Evolutionary conservation across 2,888 invertebrate species (phyloP), one percentile per base, ranked within the genome.

Genomic region (Lepas anatifera): DNA sequence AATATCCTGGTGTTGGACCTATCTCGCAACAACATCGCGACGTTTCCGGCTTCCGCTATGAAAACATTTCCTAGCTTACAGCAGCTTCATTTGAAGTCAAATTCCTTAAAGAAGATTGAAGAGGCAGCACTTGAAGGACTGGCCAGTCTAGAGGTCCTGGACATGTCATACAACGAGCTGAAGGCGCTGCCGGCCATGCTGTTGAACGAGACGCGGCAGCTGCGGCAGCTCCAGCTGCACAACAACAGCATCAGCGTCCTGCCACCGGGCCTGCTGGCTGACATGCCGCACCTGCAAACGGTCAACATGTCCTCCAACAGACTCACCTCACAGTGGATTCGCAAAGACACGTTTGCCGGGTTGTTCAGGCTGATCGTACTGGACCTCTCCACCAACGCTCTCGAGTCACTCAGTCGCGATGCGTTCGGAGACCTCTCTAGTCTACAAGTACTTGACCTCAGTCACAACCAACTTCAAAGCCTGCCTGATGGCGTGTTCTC

Each of bases 221-320:
- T 95, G 76, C 90, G 89, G 81, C 93, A 94, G 82, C 87, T 95
- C 77, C 89, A 92, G 81, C 82, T 94, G 78, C 91, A 92, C 81
- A 94, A 94, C 81, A 95, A 95, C 83, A 91, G 92, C 32, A 89
- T 95, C 76, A 88, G 89, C 79, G 89, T 89, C 64, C 83, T 95
- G 74, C 89, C 92, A 74, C 90, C 92, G 1, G 90, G 89, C 75
- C 84, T 95, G 70, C 90, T 95, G 78, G 86, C 89, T n/a, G 89
- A 91, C 79, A 83, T 94, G 75, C 88, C 88, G 76, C 90, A 89
- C 77, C 82, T 95, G 75, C 84, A 88, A 75, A 88, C 89, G 1
- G 81, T 95, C 74, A 93, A 95, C 81, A 81, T 95, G 77, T 92
- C 92, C 58, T 87, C 86, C 78, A 95, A 95, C 81, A 88, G 89